Evolutionary conservation across 2,113 vertebrate species (phyloP).

Genomic region (Caranx ignobilis): DNA sequence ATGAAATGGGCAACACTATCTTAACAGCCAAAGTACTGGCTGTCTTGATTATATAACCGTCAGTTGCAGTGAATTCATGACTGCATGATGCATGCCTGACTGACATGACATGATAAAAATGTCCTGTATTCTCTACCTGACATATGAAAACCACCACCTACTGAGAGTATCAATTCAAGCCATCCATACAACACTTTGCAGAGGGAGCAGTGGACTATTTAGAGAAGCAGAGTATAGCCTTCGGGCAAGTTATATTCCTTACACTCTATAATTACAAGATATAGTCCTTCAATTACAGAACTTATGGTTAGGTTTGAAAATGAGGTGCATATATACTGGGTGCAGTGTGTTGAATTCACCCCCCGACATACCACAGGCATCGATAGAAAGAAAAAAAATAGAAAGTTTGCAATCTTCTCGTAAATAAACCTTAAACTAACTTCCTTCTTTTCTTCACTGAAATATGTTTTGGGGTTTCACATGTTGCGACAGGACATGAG

Average conservation of each 20-base stretch:
- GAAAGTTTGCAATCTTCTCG: background rate
- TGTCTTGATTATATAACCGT: constrained; percentile 69
- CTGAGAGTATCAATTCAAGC: constrained; percentile 51
- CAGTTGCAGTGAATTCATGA: constrained; percentile 33
- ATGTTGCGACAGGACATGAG: background rate
- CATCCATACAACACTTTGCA: constrained; percentile 47
- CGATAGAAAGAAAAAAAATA: background rate
- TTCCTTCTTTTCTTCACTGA: background rate
- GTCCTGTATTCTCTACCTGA: constrained; percentile 33
- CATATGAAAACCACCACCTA: constrained; percentile 50
- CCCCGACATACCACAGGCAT: constrained; percentile 5
- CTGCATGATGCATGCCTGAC: constrained; percentile 42
- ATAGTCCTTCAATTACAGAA: constrained; percentile 66
- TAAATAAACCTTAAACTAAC: background rate
- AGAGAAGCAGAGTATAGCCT: constrained; percentile 55
- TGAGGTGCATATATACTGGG: constrained; percentile 9
- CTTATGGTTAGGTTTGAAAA: constrained; percentile 58
- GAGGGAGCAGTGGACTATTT: constrained; percentile 62
- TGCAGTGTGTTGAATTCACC: constrained; percentile 18
- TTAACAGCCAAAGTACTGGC: constrained; percentile 59
- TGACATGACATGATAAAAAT: constrained; percentile 59
- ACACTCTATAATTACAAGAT: constrained; percentile 65
- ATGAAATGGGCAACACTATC: constrained; percentile 66
- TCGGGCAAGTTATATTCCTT: constrained; percentile 45
- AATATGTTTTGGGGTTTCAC: constrained; percentile 27